Evolutionary conservation across 2,797 vertebrate species (phyloP), one percentile per base, ranked within the genome.

Genomic region (Smutsia temminckii): DNA sequence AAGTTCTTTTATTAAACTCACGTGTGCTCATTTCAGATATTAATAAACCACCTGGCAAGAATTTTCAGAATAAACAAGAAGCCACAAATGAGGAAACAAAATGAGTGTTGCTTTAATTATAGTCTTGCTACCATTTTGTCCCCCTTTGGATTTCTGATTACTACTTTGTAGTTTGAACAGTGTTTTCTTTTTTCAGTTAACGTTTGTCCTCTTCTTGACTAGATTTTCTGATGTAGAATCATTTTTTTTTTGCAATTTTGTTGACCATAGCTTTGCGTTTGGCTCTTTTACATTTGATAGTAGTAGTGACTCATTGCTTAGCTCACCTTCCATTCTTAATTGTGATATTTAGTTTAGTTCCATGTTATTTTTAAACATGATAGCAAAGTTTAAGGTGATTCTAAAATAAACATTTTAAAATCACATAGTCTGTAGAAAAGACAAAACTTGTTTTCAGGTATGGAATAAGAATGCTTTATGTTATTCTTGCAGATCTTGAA

Each of bases 401-500:
- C 69, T 93, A 87, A 85, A 92, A 87, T 78, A 75, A 85, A 9
- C 34, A 66, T 93, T 94, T 94, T 72, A 7, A 87, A 93, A 49
- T 91, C 61, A 74, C 20, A 42, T 78, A 69, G n/a, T 77, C 12
- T 88, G 2, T 92, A 87, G 34, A 80, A 95, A 79, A 94, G 16
- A 37, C 4, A 77, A 90, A 95, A 86, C 32, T 91, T 80, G 23
- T 79, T 64, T 96, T 95, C 25, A 75, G 16, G 8, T 92, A 94
- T 95, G 27, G 16, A 81, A 40, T 93, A 80, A 92, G 27, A 92
- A 92, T 95, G 51, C 95, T 96, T 92, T 90, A 78, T 85, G 46
- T 46, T 83, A 14, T 74, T 92, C 29, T 93, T 81, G 61, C 0
- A 93, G 88, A 61, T 90, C n/a, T 94, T 95, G 37, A 84, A 57